phyloP scores from a whole-genome alignment of 2,888 invertebrate genomes.

The Noctua comes region DNA sequence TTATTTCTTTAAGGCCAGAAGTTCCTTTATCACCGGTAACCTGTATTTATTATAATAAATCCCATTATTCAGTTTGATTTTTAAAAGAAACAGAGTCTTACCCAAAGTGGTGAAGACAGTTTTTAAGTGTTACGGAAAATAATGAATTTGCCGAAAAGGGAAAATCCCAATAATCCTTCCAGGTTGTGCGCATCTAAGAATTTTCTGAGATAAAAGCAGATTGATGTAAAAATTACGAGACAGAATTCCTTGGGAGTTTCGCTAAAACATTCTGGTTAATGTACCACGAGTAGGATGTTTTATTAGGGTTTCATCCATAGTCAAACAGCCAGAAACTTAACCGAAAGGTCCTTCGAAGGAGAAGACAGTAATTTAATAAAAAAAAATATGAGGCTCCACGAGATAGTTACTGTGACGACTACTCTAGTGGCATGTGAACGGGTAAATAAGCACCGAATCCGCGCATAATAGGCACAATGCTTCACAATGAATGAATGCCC shows the following conservation, averaged over 20 bases:
- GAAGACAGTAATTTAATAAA: constrained; percentile 19
- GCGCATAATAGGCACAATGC: constrained; percentile 87
- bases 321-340: constrained; percentile 1
- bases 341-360: constrained; percentile 6
- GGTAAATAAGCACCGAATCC: constrained; percentile 86
- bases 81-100: not conserved
- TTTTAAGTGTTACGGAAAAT: not conserved
- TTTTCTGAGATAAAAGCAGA: constrained; percentile 14
- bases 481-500: constrained; percentile 88
- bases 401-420: constrained; percentile 58
- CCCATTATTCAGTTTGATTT: not conserved
- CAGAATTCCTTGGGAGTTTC: not conserved
- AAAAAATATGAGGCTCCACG: constrained; percentile 48
- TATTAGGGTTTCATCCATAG: constrained; percentile 36
- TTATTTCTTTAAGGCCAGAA: constrained; percentile 2
- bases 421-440: constrained; percentile 77
- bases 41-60: not conserved
- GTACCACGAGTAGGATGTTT: constrained; percentile 39
- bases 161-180: not conserved
- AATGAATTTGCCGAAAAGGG: not conserved
- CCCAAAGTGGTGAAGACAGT: not conserved
- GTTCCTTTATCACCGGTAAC: not conserved
- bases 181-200: not conserved
- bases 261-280: constrained; percentile 26
- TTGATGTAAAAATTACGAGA: not conserved